Evolutionary conservation across 2,113 vertebrate species (phyloP).

Genomic region (Hippocampus abdominalis): DNA sequence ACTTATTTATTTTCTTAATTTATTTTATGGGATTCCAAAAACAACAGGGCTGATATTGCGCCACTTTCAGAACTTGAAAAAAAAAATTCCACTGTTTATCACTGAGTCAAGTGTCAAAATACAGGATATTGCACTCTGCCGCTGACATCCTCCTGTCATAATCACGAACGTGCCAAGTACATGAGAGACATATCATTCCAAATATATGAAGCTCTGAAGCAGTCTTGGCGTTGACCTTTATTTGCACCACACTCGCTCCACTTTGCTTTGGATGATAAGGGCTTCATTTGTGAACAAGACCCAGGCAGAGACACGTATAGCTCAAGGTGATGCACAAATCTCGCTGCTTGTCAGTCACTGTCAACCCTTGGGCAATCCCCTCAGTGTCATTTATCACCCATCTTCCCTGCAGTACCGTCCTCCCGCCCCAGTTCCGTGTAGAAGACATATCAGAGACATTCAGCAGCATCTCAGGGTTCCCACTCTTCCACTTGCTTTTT

Average conservation of each 20-base stretch:
- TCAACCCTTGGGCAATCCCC: conserved; percentile 40
- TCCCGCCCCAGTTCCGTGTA: conserved; percentile 26
- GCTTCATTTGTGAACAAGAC: conserved; percentile 3
- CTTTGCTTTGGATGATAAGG: background rate
- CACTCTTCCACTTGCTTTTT: no score
- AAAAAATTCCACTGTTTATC: background rate
- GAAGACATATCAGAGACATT: conserved; percentile 48
- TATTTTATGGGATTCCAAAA: background rate
- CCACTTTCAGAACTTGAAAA: background rate
- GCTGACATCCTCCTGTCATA: background rate
- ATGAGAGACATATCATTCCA: background rate
- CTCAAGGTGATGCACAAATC: conserved; percentile 18
- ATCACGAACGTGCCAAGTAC: background rate
- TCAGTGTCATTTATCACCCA: conserved; percentile 56
- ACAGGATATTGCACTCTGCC: background rate
- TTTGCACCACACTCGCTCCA: background rate
- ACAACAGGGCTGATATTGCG: background rate
- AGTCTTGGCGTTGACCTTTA: background rate
- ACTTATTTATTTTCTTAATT: no score
- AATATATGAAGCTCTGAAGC: background rate
- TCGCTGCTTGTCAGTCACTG: conserved; percentile 45
- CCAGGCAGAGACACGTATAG: background rate
- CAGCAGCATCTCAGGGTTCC: no score
- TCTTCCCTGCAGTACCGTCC: conserved; percentile 44
- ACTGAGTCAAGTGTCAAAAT: background rate